Evolutionary conservation across 1,140 invertebrate species (phyloP).

Genomic region (Chelonus insularis): DNA sequence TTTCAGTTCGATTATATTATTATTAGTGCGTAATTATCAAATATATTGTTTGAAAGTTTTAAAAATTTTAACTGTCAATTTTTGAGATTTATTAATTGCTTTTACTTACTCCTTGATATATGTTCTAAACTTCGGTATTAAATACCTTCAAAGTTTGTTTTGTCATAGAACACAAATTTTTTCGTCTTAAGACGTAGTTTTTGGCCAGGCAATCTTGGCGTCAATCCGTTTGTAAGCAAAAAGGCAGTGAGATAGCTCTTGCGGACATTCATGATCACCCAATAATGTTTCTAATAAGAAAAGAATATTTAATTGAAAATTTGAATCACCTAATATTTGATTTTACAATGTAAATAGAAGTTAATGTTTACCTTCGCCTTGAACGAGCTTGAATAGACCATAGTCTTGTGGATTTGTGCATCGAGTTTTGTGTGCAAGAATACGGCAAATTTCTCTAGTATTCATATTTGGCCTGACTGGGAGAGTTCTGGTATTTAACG

Average conservation of each 20-base stretch:
- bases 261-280: conserved; percentile 86
- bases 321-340: no score
- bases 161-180: neutral
- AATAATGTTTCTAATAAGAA: conserved; percentile 82
- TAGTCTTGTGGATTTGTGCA: conserved; percentile 97
- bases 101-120: neutral
- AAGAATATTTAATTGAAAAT: no score
- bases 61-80: neutral
- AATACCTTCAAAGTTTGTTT: neutral
- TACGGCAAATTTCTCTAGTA: conserved; percentile 86
- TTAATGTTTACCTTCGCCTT: conserved; percentile 76
- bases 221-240: conserved; percentile 94
- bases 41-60: neutral
- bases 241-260: conserved; percentile 84
- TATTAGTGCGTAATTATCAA: no score
- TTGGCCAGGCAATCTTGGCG: conserved; percentile 96
- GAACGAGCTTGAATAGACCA: conserved; percentile 86
- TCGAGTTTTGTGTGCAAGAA: conserved; percentile 88
- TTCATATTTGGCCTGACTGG: conserved; percentile 90
- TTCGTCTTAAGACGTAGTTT: conserved; percentile 50
- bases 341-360: no score
- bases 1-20: neutral
- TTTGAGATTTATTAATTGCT: conserved; percentile 1
- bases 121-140: neutral
- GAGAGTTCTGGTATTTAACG: conserved; percentile 86